Conservation (phyloP, 2,797 vertebrate genomes). For the Enteromius radiatus region DNA sequence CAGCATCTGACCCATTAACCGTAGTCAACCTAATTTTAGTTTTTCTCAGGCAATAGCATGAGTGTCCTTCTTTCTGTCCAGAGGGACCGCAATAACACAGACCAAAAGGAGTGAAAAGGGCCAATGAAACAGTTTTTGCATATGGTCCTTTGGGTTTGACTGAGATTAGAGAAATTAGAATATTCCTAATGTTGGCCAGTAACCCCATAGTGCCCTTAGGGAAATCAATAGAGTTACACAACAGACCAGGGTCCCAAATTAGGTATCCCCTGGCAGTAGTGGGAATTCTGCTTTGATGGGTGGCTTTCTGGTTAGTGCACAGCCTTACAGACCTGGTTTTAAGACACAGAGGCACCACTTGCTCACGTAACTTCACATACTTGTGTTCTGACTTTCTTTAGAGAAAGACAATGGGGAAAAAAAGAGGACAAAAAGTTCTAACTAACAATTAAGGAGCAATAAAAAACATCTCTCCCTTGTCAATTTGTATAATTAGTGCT, state of each 20-base stretch:
- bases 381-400: slow-evolving; percentile 9
- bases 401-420: neutral
- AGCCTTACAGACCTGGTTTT: neutral
- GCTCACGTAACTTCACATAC: slow-evolving; percentile 10
- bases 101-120: slow-evolving; percentile 27
- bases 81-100: slow-evolving; percentile 50
- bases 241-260: slow-evolving; percentile 28
- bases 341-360: neutral
- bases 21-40: slow-evolving; percentile 67
- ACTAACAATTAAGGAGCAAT: slow-evolving; percentile 25
- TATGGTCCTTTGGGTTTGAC: slow-evolving; percentile 37
- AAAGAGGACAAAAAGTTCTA: slow-evolving; percentile 10
- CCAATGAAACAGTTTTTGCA: slow-evolving; percentile 31
- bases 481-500: slow-evolving; percentile 41
- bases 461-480: slow-evolving; percentile 38
- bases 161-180: slow-evolving; percentile 46
- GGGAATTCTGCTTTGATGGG: slow-evolving; percentile 5
- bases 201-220: slow-evolving; percentile 24
- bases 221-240: slow-evolving; percentile 43
- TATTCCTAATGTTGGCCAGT: slow-evolving; percentile 43
- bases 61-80: slow-evolving; percentile 43
- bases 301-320: slow-evolving; percentile 5
- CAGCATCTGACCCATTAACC: slow-evolving; percentile 52
- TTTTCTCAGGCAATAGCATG: slow-evolving; percentile 57
- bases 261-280: slow-evolving; percentile 23